A percentile compares a stretch with the other conserved stretches of the same genome.
These are phyloP conservation scores for Anguilla japonica DNA, from an alignment of 2,113 vertebrate genomes.

Conservation along the genomic window DNA sequence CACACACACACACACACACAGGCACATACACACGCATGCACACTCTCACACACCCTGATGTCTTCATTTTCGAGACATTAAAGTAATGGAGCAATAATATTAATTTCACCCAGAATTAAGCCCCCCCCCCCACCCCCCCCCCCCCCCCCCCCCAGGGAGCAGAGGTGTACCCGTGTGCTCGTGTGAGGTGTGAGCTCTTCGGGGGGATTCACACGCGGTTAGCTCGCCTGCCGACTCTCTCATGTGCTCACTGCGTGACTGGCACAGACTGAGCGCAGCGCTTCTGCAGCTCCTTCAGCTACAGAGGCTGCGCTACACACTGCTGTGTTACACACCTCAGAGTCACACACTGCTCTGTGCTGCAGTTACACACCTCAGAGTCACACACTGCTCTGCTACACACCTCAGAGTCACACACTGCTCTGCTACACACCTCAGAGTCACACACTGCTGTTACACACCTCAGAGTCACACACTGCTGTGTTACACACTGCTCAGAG, in stretches of 20 bases:
- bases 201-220: neutral
- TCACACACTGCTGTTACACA: no score
- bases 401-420: no score
- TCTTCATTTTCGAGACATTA: constrained; percentile 8
- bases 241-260: neutral
- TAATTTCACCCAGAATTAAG: neutral
- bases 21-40: neutral
- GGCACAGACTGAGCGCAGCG: neutral
- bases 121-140: no score
- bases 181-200: neutral
- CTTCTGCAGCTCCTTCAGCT: neutral
- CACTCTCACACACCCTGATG: constrained; percentile 13
- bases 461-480: no score
- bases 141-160: neutral
- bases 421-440: no score
- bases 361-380: no score
- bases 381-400: no score
- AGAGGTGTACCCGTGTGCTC: neutral
- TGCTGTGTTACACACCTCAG: no score
- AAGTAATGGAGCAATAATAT: constrained; percentile 2
- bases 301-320: constrained; percentile 43
- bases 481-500: no score
- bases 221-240: neutral
- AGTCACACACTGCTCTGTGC: no score
- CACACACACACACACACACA: neutral